Base-by-base conservation (phyloP, 2,113 vertebrate species). In the Numida meleagris region DNA sequence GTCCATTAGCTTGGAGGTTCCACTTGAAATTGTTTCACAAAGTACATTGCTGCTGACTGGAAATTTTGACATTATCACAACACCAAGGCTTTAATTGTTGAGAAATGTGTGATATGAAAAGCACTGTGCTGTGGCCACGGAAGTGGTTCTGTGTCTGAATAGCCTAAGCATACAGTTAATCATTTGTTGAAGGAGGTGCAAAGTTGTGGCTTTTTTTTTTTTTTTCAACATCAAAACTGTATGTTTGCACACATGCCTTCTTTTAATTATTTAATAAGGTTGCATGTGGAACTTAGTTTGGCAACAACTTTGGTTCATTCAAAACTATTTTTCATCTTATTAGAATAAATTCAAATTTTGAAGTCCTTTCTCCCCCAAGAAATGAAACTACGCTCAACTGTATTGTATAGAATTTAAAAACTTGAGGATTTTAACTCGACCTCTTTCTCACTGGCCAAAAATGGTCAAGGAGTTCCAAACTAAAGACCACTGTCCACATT, bases 61-160 rank as follows among this genome's bases (percentile, higher is more conserved):
- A 88, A 97, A 79, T 48, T n/a, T 40, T 90, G 86, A 61, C 51
- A 45, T 83, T 88, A 81, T 88, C 76, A 45, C 51, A 86, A 57
- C 76, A 70, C 13, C 27, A 61, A 38, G 86, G 48, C 82, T 88
- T 94, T 61, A 88, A 29, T 24, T 78, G 65, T 88, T 80, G 81
- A 76, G 91, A 95, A 86, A 90, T 61, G 70, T 19, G 27, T 90
- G 92, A 73, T 83, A 95, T 94, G 90, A 90, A 93, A 93, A 94
- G 73, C 73, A 66, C 46, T 67, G 61, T 62, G 67, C 65, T 90
- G 6, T 78, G 73, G 70, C 82, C 53, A 25, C 74, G 82, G 75
- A 85, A 66, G 33, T 82, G 72, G 76, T 83, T 31, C 76, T 77
- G 40, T 81, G 38, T 72, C 48, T 25, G 57, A 66, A 66, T 62